Conservation (phyloP, 2,113 vertebrate genomes). For the Notiomystis cincta region DNA sequence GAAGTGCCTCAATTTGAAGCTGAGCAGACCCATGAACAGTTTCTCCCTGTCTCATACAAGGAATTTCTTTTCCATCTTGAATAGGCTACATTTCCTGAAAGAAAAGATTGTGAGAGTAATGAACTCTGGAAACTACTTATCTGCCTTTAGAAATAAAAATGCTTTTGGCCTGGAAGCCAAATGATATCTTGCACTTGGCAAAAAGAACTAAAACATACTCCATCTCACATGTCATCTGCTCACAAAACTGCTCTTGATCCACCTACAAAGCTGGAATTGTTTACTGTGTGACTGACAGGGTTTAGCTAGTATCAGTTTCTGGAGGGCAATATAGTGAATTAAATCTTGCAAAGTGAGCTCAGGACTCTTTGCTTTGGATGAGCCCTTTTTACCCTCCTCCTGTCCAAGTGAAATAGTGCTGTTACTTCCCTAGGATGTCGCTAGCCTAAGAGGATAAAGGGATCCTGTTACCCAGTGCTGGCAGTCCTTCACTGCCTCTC, state of each 20-base stretch:
- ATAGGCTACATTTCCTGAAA: background rate
- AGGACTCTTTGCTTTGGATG: background rate
- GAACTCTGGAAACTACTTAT: background rate
- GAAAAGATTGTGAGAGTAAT: background rate
- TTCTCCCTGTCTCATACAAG: background rate
- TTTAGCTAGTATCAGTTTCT: background rate
- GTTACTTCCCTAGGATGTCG: background rate
- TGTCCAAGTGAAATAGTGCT: background rate
- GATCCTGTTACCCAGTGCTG: background rate
- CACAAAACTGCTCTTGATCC: background rate
- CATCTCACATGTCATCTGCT: background rate
- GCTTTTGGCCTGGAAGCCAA: background rate
- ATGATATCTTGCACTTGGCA: background rate
- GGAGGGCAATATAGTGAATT: background rate
- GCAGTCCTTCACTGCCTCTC: background rate
- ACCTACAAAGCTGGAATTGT: background rate
- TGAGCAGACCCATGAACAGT: background rate
- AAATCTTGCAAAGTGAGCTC: background rate
- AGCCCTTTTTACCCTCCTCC: background rate
- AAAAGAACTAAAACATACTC: background rate
- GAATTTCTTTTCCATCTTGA: background rate
- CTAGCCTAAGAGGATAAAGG: background rate
- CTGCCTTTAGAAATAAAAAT: constrained; percentile 2
- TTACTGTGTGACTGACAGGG: background rate
- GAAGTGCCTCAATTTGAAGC: background rate